phyloP scores from a whole-genome alignment of 1,140 invertebrate genomes.

The Calephelis virginiensis region DNA sequence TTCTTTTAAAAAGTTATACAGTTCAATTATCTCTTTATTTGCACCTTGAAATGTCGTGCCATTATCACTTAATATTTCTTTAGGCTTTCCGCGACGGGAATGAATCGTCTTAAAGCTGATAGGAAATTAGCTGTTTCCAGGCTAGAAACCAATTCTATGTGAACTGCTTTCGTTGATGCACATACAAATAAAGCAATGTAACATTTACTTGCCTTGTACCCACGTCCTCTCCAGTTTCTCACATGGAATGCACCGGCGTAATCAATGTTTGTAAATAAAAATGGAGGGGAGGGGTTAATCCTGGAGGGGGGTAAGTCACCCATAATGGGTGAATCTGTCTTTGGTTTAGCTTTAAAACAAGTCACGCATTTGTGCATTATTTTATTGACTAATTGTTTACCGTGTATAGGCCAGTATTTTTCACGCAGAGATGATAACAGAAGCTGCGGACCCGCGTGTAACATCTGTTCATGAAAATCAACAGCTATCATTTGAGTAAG shows the following conservation, averaged over 20 bases:
- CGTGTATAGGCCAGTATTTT: neutral
- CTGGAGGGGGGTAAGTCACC: neutral
- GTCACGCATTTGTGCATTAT: neutral
- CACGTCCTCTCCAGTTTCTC: constrained; percentile 22
- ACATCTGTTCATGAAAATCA: neutral
- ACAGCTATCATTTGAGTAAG: neutral
- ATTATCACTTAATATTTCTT: too few species aligned
- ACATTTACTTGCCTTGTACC: constrained; percentile 22
- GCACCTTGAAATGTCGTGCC: too few species aligned
- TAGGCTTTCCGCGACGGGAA: too few species aligned
- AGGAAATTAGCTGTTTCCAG: constrained; percentile 15
- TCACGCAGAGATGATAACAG: neutral
- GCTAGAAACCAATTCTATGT: constrained; percentile 25
- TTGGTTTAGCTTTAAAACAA: neutral
- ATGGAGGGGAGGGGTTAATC: neutral
- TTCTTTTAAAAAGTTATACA: constrained; percentile 20
- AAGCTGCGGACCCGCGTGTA: constrained; percentile 8
- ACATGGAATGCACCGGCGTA: constrained; percentile 17
- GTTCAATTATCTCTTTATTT: neutral
- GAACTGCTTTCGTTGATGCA: constrained; percentile 19
- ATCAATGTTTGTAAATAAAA: constrained; percentile 12
- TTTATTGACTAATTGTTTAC: neutral
- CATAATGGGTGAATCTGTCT: neutral
- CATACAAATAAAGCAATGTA: constrained; percentile 26
- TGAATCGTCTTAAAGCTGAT: neutral